phyloP scores from a whole-genome alignment of 2,113 vertebrate genomes.

The Solenodon paradoxus region DNA sequence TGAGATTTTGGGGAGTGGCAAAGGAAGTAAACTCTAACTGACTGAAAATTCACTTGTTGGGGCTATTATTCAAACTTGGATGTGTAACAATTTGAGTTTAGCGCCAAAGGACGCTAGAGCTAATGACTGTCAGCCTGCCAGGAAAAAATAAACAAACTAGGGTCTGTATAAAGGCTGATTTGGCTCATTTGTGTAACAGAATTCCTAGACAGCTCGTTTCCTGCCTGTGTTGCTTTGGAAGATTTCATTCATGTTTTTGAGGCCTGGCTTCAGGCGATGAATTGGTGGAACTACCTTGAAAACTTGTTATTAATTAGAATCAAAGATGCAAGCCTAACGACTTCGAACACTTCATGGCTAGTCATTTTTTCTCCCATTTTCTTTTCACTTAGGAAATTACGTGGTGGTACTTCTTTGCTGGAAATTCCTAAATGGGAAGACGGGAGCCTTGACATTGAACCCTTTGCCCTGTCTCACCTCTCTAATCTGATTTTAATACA shows the following conservation, averaged over 20 bases:
- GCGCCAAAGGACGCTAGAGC: not conserved
- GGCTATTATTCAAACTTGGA: not conserved
- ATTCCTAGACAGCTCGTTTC: not conserved
- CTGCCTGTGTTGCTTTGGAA: not conserved
- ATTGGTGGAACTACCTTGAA: not conserved
- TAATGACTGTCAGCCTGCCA: not conserved
- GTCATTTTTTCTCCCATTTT: not conserved
- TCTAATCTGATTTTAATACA: not conserved
- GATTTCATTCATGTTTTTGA: not conserved
- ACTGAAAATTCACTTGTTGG: not conserved
- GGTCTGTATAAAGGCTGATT: not conserved
- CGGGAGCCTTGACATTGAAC: not conserved
- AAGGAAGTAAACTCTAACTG: not conserved
- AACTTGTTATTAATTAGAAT: not conserved
- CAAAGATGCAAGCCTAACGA: not conserved
- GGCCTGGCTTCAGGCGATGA: not conserved
- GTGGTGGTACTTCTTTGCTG: not conserved
- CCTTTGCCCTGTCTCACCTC: not conserved
- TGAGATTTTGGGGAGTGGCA: not conserved
- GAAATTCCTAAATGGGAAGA: not conserved
- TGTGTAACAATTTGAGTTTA: not conserved
- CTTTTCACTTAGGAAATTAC: not conserved
- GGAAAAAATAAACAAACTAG: not conserved
- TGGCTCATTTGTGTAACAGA: not conserved
- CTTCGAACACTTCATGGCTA: not conserved